Evolutionary conservation across 2,888 invertebrate genomes (phyloP).

Genomic region (Ochropleura leucogaster): DNA sequence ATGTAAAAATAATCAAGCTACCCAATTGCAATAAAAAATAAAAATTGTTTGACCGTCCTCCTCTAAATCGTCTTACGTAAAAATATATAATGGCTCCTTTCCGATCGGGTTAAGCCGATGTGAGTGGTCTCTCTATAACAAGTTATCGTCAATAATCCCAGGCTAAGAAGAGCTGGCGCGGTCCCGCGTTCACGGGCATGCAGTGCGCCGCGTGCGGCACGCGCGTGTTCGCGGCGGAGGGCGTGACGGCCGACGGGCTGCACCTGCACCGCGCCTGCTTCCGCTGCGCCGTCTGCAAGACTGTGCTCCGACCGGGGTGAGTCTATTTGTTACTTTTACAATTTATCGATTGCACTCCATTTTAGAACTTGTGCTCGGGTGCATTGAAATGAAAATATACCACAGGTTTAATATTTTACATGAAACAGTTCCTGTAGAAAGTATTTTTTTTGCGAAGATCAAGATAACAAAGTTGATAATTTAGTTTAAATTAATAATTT

Average conservation of each 20-base stretch:
- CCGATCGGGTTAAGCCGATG: no score
- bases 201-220: conserved; percentile 94
- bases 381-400: not conserved
- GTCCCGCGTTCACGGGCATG: conserved; percentile 91
- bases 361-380: not conserved
- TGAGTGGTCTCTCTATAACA: no score
- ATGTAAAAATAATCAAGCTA: no score
- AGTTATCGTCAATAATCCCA: conserved; percentile 27
- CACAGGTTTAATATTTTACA: not conserved
- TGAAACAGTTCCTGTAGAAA: no score
- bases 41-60: no score
- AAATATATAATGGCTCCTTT: no score
- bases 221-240: conserved; percentile 98
- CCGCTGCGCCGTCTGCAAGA: conserved; percentile 97
- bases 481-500: no score
- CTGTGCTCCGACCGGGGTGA: conserved; percentile 94
- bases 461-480: no score
- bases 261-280: conserved; percentile 98
- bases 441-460: no score
- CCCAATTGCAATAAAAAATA: no score
- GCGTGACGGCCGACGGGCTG: conserved; percentile 95
- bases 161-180: conserved; percentile 81
- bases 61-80: no score
- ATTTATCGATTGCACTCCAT: not conserved
- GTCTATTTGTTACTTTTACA: not conserved